Base-by-base conservation (phyloP, 1,140 invertebrate species). In the Pseudomyrmex cubaensis region DNA sequence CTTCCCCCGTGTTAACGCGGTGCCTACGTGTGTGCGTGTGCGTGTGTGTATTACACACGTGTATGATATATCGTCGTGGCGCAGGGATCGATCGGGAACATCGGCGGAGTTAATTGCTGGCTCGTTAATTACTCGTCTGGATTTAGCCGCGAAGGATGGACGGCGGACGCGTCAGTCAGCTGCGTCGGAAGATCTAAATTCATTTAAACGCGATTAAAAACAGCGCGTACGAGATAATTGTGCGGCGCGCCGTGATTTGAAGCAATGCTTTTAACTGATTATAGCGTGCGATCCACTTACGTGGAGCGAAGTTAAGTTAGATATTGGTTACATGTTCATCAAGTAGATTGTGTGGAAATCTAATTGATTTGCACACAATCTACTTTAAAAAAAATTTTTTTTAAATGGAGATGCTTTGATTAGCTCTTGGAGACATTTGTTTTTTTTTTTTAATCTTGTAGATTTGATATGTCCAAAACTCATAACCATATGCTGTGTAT, bases 111-210 rank as follows among this genome's bases (percentile, higher is more conserved):
- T 87, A 87, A 87, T 87, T 87, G 73, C 69, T 50, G 12, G 54
- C 61, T 78, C 57, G 85, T 87, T 87, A 87, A 87, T 87, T 87
- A 84, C 82, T 74, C 85, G 56, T 56, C 44, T 54, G 80, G 50
- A 72, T 69, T 87, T 75, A 80, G 50, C 69, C 80, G 50, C 66
- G 54, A 80, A 70, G 67, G 69, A 85, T 67, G 46, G 22, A 46
- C 67, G 52, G 35, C 61, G 56, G 15, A 20, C 48, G 78, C 78
- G 70, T 72, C 76, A 72, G 70, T 80, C 46, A 25, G 25, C 66
- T 59, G 54, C 76, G 76, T 59, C 76, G 78, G 78, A 73, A 59
- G 77, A 86, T 86, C 57, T 50, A 67, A 76, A 76, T 72, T 66
- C 50, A 86, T 62, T 35, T 82, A 75, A 82, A 50, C 62, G 70